phyloP scores from a whole-genome alignment of 2,888 invertebrate genomes.

The Drosophila melanosoma region DNA sequence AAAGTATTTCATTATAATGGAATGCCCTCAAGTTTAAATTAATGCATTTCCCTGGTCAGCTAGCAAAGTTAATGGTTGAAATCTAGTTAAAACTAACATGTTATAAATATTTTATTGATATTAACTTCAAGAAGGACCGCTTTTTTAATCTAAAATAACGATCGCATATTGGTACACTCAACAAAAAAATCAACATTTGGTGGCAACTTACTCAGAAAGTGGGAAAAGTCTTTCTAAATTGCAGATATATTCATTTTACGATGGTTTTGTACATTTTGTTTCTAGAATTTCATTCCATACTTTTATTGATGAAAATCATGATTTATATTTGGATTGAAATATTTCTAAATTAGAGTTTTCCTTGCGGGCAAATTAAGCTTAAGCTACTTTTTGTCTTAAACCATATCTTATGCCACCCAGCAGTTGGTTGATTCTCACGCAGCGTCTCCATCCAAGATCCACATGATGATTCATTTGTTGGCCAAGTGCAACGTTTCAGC shows the following conservation, averaged over 20 bases:
- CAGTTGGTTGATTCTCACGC: conserved; percentile 61
- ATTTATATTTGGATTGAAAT: neutral
- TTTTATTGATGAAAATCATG: neutral
- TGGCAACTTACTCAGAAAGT: neutral
- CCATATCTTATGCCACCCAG: conserved; percentile 44
- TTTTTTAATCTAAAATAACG: neutral
- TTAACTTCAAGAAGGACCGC: neutral
- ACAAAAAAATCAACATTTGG: neutral
- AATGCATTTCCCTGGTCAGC: neutral
- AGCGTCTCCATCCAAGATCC: conserved; percentile 38
- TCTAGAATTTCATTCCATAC: neutral
- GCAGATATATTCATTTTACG: too few species aligned
- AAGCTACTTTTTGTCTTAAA: neutral
- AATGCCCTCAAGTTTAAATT: conserved; percentile 7
- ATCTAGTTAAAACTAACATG: conserved; percentile 1
- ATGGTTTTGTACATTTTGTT: neutral
- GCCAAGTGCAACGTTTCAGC: conserved; percentile 53
- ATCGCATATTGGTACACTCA: neutral
- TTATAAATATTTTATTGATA: neutral
- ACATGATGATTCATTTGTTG: conserved; percentile 60
- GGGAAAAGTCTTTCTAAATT: neutral
- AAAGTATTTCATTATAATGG: conserved; percentile 3
- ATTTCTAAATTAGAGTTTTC: neutral
- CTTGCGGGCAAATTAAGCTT: neutral
- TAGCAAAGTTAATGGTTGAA: neutral